Percentiles rank a stretch among this genome's conserved stretches.
Conservation (phyloP, 2,888 invertebrate species). For the Caenorhabditis sp. region DNA sequence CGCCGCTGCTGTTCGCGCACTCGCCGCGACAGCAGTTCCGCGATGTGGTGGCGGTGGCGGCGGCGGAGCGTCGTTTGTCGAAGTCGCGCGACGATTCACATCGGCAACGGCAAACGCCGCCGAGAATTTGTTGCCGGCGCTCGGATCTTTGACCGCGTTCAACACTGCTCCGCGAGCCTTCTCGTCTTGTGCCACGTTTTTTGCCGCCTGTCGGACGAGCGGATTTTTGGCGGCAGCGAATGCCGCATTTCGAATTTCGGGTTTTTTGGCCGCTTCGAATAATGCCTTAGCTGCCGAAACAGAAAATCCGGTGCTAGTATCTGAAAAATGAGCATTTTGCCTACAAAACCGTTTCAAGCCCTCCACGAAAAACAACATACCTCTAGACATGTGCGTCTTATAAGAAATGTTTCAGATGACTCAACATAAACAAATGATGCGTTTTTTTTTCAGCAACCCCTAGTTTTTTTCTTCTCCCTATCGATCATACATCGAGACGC, state of each 20-base stretch:
- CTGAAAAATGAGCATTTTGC: slow-evolving; percentile 15
- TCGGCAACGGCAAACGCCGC: slow-evolving; percentile 33
- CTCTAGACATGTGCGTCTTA: not conserved
- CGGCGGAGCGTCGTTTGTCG: slow-evolving; percentile 10
- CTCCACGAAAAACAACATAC: not conserved
- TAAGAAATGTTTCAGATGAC: not conserved
- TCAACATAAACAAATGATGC: not conserved
- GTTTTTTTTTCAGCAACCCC: not conserved
- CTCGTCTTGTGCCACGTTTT: slow-evolving; percentile 49
- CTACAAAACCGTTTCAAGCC: too few species aligned
- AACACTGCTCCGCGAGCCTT: slow-evolving; percentile 35
- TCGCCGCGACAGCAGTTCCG: not conserved
- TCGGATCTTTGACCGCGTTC: slow-evolving; percentile 36
- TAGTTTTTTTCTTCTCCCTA: not conserved
- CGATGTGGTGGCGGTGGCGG: slow-evolving; percentile 24
- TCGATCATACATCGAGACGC: not conserved
- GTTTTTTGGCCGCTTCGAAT: slow-evolving; percentile 55
- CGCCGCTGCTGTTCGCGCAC: not conserved
- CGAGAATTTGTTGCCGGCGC: slow-evolving; percentile 26
- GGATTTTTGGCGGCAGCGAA: slow-evolving; percentile 56
- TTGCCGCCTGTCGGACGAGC: slow-evolving; percentile 48
- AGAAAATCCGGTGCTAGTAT: slow-evolving; percentile 36
- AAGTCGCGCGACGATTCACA: slow-evolving; percentile 24
- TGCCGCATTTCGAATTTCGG: slow-evolving; percentile 48
- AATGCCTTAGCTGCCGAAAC: slow-evolving; percentile 53